These are phyloP conservation scores for Acleris sparsana DNA, from an alignment of 2,888 invertebrate species.

Conservation along the genomic window DNA sequence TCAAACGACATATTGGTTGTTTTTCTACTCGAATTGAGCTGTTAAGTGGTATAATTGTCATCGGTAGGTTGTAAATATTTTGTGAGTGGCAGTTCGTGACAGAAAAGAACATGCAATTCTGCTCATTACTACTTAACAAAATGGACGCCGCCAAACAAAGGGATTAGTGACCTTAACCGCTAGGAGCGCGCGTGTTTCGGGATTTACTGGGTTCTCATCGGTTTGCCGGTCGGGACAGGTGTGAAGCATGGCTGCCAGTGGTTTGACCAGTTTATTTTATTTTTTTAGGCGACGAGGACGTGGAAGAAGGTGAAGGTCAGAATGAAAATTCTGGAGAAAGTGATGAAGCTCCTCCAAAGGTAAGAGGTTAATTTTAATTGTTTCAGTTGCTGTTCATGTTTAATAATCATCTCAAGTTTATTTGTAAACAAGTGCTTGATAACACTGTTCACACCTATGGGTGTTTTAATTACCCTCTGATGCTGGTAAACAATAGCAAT, in stretches of 20 bases:
- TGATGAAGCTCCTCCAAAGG: conserved; percentile 87
- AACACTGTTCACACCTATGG: conserved; percentile 6
- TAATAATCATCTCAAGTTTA: conserved; percentile 19
- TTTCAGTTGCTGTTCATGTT: conserved; percentile 2
- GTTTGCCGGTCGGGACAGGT: conserved; percentile 57
- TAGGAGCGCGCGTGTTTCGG: conserved; percentile 68
- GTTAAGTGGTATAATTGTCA: conserved; percentile 65
- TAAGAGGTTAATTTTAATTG: conserved; percentile 48
- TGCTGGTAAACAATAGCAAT: conserved; percentile 13
- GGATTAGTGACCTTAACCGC: conserved; percentile 86
- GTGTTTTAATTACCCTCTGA: conserved; percentile 10
- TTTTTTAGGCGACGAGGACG: conserved; percentile 86
- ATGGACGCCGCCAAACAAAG: conserved; percentile 91
- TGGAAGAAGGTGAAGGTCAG: conserved; percentile 86
- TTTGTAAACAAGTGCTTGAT: conserved; percentile 35
- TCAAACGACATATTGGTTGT: conserved; percentile 12
- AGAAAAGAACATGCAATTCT: conserved; percentile 86
- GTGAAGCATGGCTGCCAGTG: conserved; percentile 56
- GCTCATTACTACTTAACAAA: conserved; percentile 89
- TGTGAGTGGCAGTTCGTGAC: conserved; percentile 82
- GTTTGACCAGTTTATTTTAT: conserved; percentile 73
- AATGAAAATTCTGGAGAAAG: conserved; percentile 90
- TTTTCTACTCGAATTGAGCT: conserved; percentile 36
- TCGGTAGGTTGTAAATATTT: conserved; percentile 79
- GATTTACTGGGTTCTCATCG: conserved; percentile 54